phyloP scores from a whole-genome alignment of 2,113 vertebrate genomes.

The human (Homo sapiens) region DNA sequence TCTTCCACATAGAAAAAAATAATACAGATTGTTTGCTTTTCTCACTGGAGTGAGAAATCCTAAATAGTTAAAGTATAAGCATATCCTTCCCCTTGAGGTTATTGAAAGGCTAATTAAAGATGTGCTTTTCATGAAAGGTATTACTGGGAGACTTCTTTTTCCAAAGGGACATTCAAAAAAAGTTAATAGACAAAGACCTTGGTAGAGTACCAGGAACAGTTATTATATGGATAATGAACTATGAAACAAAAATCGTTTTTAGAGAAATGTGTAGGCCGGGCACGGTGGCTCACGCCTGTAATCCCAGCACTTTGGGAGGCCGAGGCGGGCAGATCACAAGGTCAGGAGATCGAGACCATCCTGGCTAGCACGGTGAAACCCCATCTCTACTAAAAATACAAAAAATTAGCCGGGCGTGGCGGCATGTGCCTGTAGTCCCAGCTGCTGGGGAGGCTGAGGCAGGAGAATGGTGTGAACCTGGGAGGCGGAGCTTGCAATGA shows the following conservation, averaged over 20 bases:
- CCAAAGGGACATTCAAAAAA: slow-evolving; percentile 58
- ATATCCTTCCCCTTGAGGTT: not conserved
- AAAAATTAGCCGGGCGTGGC: too few relatives aligned
- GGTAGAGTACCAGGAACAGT: not conserved
- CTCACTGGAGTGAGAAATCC: slow-evolving; percentile 27
- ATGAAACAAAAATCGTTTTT: slow-evolving; percentile 40
- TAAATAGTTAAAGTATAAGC: slow-evolving; percentile 49
- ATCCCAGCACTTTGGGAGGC: too few relatives aligned
- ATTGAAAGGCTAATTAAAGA: slow-evolving; percentile 69
- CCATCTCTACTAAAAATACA: too few relatives aligned
- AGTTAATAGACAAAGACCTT: slow-evolving; percentile 70
- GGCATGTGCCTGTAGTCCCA: too few relatives aligned
- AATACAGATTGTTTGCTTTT: slow-evolving; percentile 31
- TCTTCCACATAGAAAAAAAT: not conserved
- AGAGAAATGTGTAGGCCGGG: not conserved
- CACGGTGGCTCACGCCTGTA: too few relatives aligned
- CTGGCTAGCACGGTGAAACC: too few relatives aligned
- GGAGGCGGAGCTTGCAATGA: too few relatives aligned
- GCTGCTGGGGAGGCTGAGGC: too few relatives aligned
- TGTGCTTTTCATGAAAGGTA: slow-evolving; percentile 9
- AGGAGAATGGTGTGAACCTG: too few relatives aligned
- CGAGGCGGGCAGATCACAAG: too few relatives aligned
- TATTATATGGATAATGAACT: slow-evolving; percentile 61
- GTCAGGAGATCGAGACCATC: too few relatives aligned
- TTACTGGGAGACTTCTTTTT: slow-evolving; percentile 34